phyloP scores from a whole-genome alignment of 2,797 vertebrate genomes.

The Hemitrygon akajei region DNA sequence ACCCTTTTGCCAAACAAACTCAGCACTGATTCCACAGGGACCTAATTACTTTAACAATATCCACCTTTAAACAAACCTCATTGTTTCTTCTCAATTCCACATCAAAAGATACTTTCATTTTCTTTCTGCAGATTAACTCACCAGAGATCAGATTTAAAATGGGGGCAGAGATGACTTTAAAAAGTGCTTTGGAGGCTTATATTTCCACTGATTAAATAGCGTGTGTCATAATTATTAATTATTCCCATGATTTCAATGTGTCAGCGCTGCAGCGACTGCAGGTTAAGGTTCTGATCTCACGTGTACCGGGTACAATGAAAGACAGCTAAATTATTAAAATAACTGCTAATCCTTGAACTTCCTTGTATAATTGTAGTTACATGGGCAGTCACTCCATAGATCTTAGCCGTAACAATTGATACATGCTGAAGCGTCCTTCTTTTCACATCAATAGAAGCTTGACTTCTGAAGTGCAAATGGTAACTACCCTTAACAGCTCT shows the following conservation, averaged over 20 bases:
- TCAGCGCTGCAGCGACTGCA: not conserved
- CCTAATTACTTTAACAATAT: slow-evolving; percentile 57
- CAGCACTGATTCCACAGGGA: slow-evolving; percentile 69
- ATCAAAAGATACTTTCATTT: not conserved
- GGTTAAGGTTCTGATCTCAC: not conserved
- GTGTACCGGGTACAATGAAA: not conserved
- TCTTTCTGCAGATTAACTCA: not conserved
- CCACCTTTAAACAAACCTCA: slow-evolving; percentile 53
- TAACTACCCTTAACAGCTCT: not conserved
- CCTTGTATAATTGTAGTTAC: not conserved
- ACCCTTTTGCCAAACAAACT: slow-evolving; percentile 57
- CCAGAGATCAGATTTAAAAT: not conserved
- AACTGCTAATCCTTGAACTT: not conserved
- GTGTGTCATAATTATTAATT: not conserved
- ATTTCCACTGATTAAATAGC: not conserved
- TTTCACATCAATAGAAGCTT: not conserved
- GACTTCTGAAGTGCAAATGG: not conserved
- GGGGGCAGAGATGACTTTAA: not conserved
- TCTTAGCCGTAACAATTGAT: not conserved
- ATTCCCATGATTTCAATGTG: not conserved
- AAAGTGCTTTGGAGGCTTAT: not conserved
- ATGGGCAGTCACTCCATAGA: not conserved
- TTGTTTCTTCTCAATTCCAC: not conserved
- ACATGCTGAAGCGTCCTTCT: not conserved
- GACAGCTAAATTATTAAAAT: not conserved